Conservation (phyloP, 2,888 invertebrate genomes). For the Habrosyne pyritoides region DNA sequence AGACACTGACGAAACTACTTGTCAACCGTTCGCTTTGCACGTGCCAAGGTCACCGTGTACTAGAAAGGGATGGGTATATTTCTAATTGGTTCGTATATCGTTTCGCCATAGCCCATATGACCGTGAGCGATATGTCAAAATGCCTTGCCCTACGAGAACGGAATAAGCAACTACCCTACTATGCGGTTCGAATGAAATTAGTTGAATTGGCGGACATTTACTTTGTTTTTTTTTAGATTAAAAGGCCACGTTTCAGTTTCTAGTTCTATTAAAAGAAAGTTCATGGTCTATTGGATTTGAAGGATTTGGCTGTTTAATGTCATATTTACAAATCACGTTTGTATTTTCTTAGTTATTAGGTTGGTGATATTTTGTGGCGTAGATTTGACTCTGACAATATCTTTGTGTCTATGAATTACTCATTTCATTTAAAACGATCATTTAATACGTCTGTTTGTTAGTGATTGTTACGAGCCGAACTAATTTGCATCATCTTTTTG, state of each 20-base stretch:
- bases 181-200: neutral
- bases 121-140: conserved; percentile 35
- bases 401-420: too few relatives aligned
- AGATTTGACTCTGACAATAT: too few relatives aligned
- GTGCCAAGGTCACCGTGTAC: conserved; percentile 20
- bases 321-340: too few relatives aligned
- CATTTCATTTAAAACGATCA: too few relatives aligned
- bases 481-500: too few relatives aligned
- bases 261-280: neutral
- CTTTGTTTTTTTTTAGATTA: neutral
- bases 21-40: conserved; percentile 17
- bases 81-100: conserved; percentile 16
- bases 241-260: neutral
- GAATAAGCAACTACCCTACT: neutral
- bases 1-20: conserved; percentile 12
- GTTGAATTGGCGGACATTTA: neutral
- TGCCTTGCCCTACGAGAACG: conserved; percentile 10
- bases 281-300: neutral
- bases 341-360: too few relatives aligned
- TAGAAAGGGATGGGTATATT: conserved; percentile 25
- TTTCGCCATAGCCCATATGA: conserved; percentile 28
- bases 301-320: neutral
- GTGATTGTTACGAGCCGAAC: too few relatives aligned
- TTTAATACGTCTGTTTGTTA: too few relatives aligned
- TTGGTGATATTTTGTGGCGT: too few relatives aligned